Base-by-base conservation (phyloP, 2,888 invertebrate species). In the Formica aserva region DNA sequence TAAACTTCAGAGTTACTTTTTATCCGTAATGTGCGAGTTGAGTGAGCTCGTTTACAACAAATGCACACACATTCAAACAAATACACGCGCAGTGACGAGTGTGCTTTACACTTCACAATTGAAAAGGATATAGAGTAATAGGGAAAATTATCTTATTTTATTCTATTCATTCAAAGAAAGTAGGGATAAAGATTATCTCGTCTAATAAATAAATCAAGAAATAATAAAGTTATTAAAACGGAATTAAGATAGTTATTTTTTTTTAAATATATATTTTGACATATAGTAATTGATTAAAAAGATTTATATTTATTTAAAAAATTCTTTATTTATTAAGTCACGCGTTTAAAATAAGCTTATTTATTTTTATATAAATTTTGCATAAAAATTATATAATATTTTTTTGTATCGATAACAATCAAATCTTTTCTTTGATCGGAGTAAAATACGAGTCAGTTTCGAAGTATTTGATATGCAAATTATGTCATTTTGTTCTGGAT, bases 11-110 rank as follows among this genome's bases (percentile, higher is more conserved):
- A 62, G 45, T 57, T 78, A 69, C 60, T 69, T 71, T 69, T 71
- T 78, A 45, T 78, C 69, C 45, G 35, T 78, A 78, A 78, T 69
- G 69, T 69, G 32, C 32, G 57, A 55, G 38, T 66, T 29, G 60
- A 69, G 41, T 29, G 57, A 60, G 69, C 35, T 69, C 69, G 69
- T 69, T 78, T 60, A 60, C 32, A 69, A 18, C 45, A 38, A 22
- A 65, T 18, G 22, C 48, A 26, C n/a, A 32, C 18, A 38, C 26
- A 18, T 11, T 9, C 18, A 1, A n/a, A 8, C 32, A 32, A 3
- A 15, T 15, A 62, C 32, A 35, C 35, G 52, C 38, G 1, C 67
- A 57, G 29, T 67, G n/a, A 29, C 26, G 8, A 38, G n/a, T 29
- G 41, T 57, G 5, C 4, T 29, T 55, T 22, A 35, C 29, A 18